Base-by-base conservation (phyloP, 2,888 invertebrate species). In the Ceriagrion tenellum region DNA sequence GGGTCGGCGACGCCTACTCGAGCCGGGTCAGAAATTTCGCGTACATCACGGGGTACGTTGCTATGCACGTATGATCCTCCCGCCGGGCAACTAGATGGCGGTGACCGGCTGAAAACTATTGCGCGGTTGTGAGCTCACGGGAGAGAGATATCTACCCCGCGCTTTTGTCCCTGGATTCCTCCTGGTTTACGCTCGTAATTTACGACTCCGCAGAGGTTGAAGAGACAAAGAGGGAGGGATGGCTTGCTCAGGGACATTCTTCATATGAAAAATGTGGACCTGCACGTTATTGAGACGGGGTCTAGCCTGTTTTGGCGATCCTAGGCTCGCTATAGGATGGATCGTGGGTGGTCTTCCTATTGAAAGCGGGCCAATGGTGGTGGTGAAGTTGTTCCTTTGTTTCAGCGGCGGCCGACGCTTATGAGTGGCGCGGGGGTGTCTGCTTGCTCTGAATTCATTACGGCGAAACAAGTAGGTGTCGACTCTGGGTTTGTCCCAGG, bases 121-220 rank as follows among this genome's bases (percentile, higher is more conserved):
- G 81, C 81, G 35, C 16, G 30, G 81, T 81, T 35, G 12, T 35
- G 81, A 18, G 81, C 81, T 16, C 81, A 1, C 2, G 30, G 81
- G 30, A 81, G 81, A 81, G 30, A 26, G 30, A 81, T n/a, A 35
- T 81, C 13, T 35, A 12, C 4, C 35, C 81, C 0, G 35, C 35
- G 16, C 81, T 35, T 81, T 81, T 81, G 81, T 81, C 1, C 81
- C 26, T 4, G 35, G 81, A 81, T 35, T 81, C 81, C 30, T 35
- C 81, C 26, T 35, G 35, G 81, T 81, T 81, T 81, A 81, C 12
- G 81, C 81, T n/a, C 35, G 81, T 81, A 81, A 81, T 81, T 81
- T 81, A 81, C 35, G 81, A 81, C 81, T 35, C 0, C 35, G 35
- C 8, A 30, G 81, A 35, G 18, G 81, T 20, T 13, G 81, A 13